These are phyloP conservation scores for Heliconius hewitsoni DNA, from an alignment of 1,140 invertebrate genomes.

Conservation along the genomic window DNA sequence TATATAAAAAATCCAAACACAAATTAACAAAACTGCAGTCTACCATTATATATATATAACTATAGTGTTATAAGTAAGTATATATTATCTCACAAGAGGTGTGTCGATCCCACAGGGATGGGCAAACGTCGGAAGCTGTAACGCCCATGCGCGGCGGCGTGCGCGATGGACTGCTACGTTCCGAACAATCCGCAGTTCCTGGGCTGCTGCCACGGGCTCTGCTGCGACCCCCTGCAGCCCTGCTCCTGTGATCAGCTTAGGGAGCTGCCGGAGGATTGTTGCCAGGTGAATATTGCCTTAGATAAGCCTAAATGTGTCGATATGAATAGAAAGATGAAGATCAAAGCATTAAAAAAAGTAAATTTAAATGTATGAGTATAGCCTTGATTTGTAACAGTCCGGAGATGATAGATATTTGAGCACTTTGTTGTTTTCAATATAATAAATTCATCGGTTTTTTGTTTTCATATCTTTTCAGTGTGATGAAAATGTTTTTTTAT, in stretches of 20 bases:
- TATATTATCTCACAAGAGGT: constrained; percentile 19
- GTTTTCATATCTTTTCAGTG: no score
- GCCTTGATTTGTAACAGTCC: no score
- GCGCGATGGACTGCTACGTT: constrained; percentile 78
- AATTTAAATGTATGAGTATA: no score
- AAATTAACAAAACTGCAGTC: no score
- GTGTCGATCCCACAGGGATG: constrained; percentile 51
- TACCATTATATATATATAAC: no score
- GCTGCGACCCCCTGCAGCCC: constrained; percentile 72
- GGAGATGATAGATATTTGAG: no score
- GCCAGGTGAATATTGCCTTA: constrained; percentile 52
- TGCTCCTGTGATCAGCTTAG: constrained; percentile 63
- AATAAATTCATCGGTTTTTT: no score
- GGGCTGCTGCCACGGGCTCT: constrained; percentile 69
- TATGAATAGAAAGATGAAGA: neutral
- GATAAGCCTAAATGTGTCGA: neutral
- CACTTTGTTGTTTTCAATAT: no score
- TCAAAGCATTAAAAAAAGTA: no score
- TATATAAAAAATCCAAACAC: no score
- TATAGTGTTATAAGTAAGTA: neutral
- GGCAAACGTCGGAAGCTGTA: constrained; percentile 62
- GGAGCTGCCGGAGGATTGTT: constrained; percentile 70
- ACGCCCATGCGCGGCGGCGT: constrained; percentile 60
- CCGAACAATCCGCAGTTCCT: constrained; percentile 80
- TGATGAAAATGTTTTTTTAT: no score